Evolutionary conservation across 2,888 invertebrate species (phyloP), one percentile per base, ranked within the genome.

Genomic region (Sarcophaga rosellei): DNA sequence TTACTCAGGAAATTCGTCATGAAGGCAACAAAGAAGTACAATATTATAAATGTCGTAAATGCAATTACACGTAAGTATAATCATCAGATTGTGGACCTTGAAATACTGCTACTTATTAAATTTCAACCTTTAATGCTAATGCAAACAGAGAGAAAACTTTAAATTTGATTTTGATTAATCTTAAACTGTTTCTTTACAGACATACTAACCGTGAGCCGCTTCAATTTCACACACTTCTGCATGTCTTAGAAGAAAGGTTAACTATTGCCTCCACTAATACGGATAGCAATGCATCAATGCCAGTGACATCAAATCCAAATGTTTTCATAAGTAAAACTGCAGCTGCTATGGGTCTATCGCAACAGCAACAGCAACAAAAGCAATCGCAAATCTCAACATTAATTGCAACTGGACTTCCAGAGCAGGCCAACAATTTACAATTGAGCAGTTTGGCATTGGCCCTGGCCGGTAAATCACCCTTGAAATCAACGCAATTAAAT

Each of bases 1-100:
- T 93, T 21, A 90, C 92, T 73, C 94, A 94, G 81, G 94, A 90
- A 90, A 90, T 91, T 23, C 91, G 92, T 53, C 89, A 93, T 90
- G 93, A 94, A 90, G 93, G 94, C 89, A 94, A 89, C 73, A 94
- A 95, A 63, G 97, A 96, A 93, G 95, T 96, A 90, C 96, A 96
- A 17, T 93, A 96, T 89, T 97, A 97, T 96, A 97, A 97, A 92
- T 98, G 98, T 93, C 97, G 97, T 93, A 97, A 97, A 91, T 98
- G 98, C 93, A 95, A 96, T 92, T 98, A 96, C 93, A 96, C 95
- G 97, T 97, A 93, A 84, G 84, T 81, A 53, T 53, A 17, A 53
- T 53, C 4, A 53, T 4, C 12, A 6, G 47, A 15, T 47, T 15
- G 35, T 35, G 0, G 15, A 12, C 12, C 4, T 47, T 47, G 4